Conservation (phyloP, 2,113 vertebrate genomes). For the Phrynosoma blainvillii region DNA sequence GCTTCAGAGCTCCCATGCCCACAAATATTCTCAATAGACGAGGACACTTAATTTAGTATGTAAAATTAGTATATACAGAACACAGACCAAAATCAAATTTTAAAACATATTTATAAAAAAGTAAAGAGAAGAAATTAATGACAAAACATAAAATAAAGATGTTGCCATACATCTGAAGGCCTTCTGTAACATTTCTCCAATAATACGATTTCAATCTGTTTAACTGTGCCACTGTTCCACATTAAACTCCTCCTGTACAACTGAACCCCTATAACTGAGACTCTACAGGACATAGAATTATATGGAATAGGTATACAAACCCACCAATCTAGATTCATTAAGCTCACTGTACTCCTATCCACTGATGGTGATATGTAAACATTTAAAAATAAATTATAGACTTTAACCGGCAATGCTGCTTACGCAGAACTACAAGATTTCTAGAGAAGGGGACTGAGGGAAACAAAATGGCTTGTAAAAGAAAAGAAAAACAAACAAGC, state of each 20-base stretch:
- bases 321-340: not conserved
- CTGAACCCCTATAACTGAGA: not conserved
- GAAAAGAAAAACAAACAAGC: not conserved
- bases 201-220: conserved; percentile 28
- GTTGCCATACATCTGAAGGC: conserved; percentile 55
- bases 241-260: conserved; percentile 26
- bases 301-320: not conserved
- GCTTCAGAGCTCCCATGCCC: not conserved
- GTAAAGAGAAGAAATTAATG: conserved; percentile 46
- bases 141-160: conserved; percentile 41
- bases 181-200: conserved; percentile 1
- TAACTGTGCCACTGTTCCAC: conserved; percentile 15
- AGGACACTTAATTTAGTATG: not conserved
- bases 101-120: conserved; percentile 21
- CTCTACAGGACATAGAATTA: not conserved
- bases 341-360: not conserved
- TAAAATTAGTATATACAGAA: not conserved
- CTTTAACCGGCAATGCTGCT: not conserved
- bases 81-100: not conserved
- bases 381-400: not conserved
- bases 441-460: not conserved
- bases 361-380: not conserved
- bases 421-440: conserved; percentile 31
- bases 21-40: not conserved
- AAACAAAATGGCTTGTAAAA: conserved; percentile 22